Evolutionary conservation across 1,140 invertebrate species (phyloP).

Genomic region (Gerris buenoi): DNA sequence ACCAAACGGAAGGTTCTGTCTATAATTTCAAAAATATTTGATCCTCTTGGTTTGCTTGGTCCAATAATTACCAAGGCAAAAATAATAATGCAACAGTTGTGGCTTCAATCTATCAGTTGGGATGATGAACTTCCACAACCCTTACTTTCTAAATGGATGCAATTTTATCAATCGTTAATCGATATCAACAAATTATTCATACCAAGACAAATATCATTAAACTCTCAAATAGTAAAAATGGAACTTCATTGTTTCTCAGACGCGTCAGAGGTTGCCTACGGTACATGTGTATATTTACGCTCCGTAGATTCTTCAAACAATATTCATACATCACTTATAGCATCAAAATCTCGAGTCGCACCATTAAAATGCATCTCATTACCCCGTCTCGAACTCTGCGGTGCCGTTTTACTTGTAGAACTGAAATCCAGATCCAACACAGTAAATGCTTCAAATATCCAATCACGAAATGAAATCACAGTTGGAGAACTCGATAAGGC

Average conservation of each 20-base stretch:
- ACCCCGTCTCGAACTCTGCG: not conserved
- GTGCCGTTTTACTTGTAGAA: not conserved
- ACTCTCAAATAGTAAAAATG: too few species aligned
- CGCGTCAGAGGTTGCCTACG: not conserved
- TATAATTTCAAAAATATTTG: not conserved
- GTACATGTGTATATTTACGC: not conserved
- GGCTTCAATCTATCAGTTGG: not conserved
- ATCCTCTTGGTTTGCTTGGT: not conserved
- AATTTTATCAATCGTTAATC: too few species aligned
- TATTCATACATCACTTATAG: not conserved
- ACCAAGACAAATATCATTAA: too few species aligned
- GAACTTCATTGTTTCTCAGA: not conserved
- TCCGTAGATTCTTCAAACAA: not conserved
- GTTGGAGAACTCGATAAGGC: not conserved
- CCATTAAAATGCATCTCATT: not conserved
- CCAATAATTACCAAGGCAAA: not conserved
- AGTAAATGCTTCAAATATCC: not conserved
- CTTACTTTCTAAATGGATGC: too few species aligned
- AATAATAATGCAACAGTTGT: not conserved
- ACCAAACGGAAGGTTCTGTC: not conserved
- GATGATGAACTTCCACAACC: not conserved
- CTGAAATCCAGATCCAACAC: not conserved
- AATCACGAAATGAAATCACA: not conserved
- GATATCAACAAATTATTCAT: too few species aligned
- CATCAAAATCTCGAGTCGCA: not conserved